Evolutionary conservation across 2,888 invertebrate species (phyloP).

Genomic region (Drosophila percnosoma): DNA sequence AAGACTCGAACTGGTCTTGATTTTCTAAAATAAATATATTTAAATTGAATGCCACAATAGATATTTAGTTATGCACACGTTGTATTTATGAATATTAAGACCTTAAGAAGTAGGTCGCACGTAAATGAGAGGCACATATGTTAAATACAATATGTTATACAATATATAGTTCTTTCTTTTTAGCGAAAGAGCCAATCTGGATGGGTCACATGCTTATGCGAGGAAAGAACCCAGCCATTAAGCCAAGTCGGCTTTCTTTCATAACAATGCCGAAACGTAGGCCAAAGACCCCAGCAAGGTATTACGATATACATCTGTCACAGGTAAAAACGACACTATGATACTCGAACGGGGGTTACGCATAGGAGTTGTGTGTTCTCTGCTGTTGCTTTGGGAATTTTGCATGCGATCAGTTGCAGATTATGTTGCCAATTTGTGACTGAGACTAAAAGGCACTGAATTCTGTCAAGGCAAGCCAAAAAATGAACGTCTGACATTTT

Average conservation of each 20-base stretch:
- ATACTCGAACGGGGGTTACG: conserved; percentile 24
- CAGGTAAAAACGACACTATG: conserved; percentile 52
- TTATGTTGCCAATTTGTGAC: conserved; percentile 28
- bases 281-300: conserved; percentile 64
- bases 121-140: conserved; percentile 42
- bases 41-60: conserved; percentile 25
- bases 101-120: conserved; percentile 48
- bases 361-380: conserved; percentile 24
- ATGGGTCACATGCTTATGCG: conserved; percentile 6
- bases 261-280: conserved; percentile 54
- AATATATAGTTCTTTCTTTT: conserved; percentile 29
- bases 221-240: conserved; percentile 24
- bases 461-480: conserved; percentile 47
- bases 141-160: conserved; percentile 1
- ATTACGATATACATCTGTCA: conserved; percentile 48
- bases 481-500: conserved; percentile 49
- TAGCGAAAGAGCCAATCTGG: conserved; percentile 8
- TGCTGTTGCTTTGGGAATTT: conserved; percentile 24
- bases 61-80: conserved; percentile 7
- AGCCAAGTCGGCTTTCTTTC: conserved; percentile 41
- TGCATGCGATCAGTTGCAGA: conserved; percentile 33
- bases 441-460: conserved; percentile 11
- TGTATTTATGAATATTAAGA: background rate
- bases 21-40: conserved; percentile 31
- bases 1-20: conserved; percentile 29